Base-by-base conservation (phyloP, 2,113 vertebrate species). In the Solea solea region DNA sequence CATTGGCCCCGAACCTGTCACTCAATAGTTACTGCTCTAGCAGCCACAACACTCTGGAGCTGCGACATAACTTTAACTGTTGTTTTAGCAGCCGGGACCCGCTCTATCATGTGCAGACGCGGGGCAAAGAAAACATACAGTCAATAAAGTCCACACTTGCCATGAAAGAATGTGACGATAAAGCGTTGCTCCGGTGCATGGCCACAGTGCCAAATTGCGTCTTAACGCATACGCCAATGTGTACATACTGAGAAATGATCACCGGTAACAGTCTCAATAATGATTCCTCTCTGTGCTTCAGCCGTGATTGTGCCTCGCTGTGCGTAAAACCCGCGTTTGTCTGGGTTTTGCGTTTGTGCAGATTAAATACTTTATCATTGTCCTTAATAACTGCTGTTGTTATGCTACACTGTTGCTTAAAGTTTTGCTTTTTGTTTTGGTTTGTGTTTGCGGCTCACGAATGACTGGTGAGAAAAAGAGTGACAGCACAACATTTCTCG, bases 21-120 rank as follows among this genome's bases (percentile, higher is more conserved):
- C 69, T 93, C 85, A 82, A 88, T 80, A 91, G 92, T 93, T 91
- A 79, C 81, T 72, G 84, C 86, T 88, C 82, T 77, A 79, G 70
- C 85, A 80, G 87, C 76, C 85, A 91, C 87, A 92, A 90, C 90
- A 90, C 5, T 4, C 34, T 34, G 34, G 67, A 78, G 84, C 92
- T 92, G 90, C 92, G 90, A 94, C 91, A 92, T 54, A 86, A 91
- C 69, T 89, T 86, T 39, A 84, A 79, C 74, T 84, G 63, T 78
- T 80, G 78, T 80, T 88, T 82, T 48, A 48, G 51, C n/a, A 4
- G 59, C 68, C 1, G 10, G 9, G 60, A 21, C 50, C 21, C 9
- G 67, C 49, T 2, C 8, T 12, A 34, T 58, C 51, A 54, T 57
- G 61, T 76, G 49, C 45, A 42, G 66, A 63, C 69, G 34, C 1